Evolutionary conservation across 2,113 vertebrate species (phyloP).

Genomic region (Lutjanus erythropterus): DNA sequence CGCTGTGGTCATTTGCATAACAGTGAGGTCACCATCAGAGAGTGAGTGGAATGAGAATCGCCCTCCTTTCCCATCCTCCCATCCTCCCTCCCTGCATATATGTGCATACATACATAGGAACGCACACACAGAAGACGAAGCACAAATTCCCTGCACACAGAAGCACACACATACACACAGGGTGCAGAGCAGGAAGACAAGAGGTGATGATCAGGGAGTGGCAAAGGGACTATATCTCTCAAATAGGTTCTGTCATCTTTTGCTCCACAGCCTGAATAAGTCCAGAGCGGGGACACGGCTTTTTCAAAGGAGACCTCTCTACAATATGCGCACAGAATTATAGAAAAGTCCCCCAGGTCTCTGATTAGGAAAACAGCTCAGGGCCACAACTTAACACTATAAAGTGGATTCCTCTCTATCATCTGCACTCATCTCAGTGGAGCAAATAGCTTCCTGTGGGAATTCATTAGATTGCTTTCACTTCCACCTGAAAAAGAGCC

Average conservation of each 20-base stretch:
- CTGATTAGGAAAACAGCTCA: conserved; percentile 75
- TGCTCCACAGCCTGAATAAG: conserved; percentile 62
- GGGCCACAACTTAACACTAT: conserved; percentile 72
- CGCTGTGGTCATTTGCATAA: conserved; percentile 73
- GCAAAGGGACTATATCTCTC: conserved; percentile 70
- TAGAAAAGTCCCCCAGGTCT: conserved; percentile 55
- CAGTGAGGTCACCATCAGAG: conserved; percentile 66
- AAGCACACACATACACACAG: not conserved
- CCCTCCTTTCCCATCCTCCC: conserved; percentile 22
- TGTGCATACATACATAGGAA: not conserved
- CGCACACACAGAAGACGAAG: not conserved
- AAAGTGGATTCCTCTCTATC: conserved; percentile 72
- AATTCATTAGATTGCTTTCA: conserved; percentile 79
- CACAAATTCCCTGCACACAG: not conserved
- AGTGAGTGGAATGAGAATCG: conserved; percentile 76
- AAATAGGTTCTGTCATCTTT: conserved; percentile 80
- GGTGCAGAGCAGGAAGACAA: conserved; percentile 24
- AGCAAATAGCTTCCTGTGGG: conserved; percentile 77
- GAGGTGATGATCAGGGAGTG: conserved; percentile 60
- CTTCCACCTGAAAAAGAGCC: conserved; percentile 72
- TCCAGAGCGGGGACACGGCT: conserved; percentile 36
- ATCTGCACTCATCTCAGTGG: conserved; percentile 70
- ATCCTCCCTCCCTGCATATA: conserved; percentile 22
- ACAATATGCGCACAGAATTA: conserved; percentile 46
- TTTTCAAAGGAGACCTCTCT: conserved; percentile 44